Base-by-base conservation (phyloP, 1,140 invertebrate genomes). In the Euglossa dilemma region DNA sequence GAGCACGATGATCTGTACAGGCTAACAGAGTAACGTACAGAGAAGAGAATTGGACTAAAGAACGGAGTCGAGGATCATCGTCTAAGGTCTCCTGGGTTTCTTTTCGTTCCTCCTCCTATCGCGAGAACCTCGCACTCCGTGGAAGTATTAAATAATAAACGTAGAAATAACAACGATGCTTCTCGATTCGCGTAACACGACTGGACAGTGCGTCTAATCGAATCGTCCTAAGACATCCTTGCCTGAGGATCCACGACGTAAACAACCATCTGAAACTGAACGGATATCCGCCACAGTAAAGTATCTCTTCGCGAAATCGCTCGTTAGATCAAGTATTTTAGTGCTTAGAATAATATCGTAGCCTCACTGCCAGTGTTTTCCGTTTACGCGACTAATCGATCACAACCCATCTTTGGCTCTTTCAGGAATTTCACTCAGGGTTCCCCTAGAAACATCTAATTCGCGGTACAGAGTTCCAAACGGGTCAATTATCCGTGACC, bases 331-430 rank as follows among this genome's bases (percentile, higher is more conserved):
- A 14, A 14, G 54, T 11, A 6, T 14, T 45, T 23, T 11, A n/a
- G 14, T 36, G 25, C 12, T 56, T 11, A 50, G n/a, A 59, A 64
- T 66, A 54, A 59, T 70, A 70, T 23, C 23, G 28, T 7, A 79
- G 14, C 6, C 28, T 36, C 14, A 12, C 5, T 50, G 14, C 18
- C 11, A 63, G 11, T 6, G 18, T 25, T 20, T 63, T 52, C 6
- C n/a, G 25, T 23, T 50, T n/a, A 25, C 18, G 36, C 25, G 28
- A 52, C 45, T 77, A 67, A 67, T 54, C 63, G 50, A 77, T 74
- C 61, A 45, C 52, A 56, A 64, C n/a, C 36, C 50, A 56, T 74
- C 50, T 47, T 81, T 74, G 59, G 61, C 59, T 81, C 12, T 47
- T 36, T 63, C 8, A 47, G 6, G 28, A 80, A 54, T 52, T 25